Percentiles rank a stretch among this genome's conserved stretches.
Conservation (phyloP, 2,888 invertebrate genomes). For the Rapana venosa region DNA sequence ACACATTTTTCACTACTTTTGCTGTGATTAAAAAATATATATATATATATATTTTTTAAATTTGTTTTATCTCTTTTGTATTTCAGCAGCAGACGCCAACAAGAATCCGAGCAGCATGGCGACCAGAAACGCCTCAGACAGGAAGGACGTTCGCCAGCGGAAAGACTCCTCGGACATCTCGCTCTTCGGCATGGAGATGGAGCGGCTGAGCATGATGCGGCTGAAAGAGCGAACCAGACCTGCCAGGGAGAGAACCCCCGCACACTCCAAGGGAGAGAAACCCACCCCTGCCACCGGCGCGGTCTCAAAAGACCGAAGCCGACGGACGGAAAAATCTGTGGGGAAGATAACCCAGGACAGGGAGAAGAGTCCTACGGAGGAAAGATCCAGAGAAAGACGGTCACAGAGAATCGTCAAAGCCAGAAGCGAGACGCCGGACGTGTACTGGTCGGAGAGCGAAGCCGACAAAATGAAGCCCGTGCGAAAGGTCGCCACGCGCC, state of each 20-base stretch:
- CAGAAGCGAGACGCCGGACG: neutral
- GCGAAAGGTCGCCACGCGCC: conserved; percentile 20
- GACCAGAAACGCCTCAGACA: neutral
- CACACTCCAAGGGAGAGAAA: neutral
- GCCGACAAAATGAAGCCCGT: neutral
- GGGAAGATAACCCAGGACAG: neutral
- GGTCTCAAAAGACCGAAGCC: neutral
- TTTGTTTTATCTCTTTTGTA: too few species aligned
- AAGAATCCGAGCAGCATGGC: neutral
- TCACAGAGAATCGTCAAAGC: neutral
- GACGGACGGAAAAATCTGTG: neutral
- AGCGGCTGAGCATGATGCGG: conserved; percentile 20
- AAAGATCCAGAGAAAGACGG: neutral
- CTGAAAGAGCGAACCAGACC: neutral
- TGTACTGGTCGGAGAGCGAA: neutral
- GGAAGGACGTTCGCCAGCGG: neutral
- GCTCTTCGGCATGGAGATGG: conserved; percentile 11
- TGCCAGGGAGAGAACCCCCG: neutral
- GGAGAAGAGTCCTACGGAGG: neutral
- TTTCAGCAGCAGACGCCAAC: too few species aligned
- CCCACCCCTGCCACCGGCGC: neutral
- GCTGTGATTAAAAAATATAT: too few species aligned
- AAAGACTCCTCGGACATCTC: conserved; percentile 2
- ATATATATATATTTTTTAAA: too few species aligned
- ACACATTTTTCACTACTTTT: too few species aligned